These are phyloP conservation scores for Aplocera efformata DNA, from an alignment of 2,888 invertebrate genomes.

Conservation along the genomic window DNA sequence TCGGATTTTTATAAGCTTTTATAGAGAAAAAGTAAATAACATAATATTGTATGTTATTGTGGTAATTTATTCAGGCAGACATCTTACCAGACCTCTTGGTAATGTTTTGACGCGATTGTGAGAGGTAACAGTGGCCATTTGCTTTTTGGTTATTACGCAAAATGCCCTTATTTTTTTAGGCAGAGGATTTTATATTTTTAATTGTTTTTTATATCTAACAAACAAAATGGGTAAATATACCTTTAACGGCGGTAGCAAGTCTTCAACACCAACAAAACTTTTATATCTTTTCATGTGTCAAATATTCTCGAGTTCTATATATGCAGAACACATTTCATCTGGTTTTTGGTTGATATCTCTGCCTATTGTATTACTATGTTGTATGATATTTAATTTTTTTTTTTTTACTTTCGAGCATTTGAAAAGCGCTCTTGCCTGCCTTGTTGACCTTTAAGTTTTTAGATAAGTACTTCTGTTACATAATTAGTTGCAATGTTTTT, in stretches of 20 bases:
- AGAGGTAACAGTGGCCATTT: conserved; percentile 57
- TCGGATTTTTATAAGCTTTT: conserved; percentile 26
- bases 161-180: conserved; percentile 36
- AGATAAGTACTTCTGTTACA: conserved; percentile 43
- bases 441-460: conserved; percentile 50
- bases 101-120: conserved; percentile 20
- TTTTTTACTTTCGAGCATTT: conserved; percentile 34
- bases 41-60: conserved; percentile 19
- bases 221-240: conserved; percentile 6
- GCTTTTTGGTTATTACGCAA: conserved; percentile 42
- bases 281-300: too few relatives aligned
- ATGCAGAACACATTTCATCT: conserved; percentile 38
- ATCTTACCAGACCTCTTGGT: conserved; percentile 17
- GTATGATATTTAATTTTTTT: conserved; percentile 32
- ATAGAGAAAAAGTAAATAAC: conserved; percentile 21
- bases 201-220: not conserved
- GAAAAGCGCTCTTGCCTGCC: conserved; percentile 63
- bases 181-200: conserved; percentile 48
- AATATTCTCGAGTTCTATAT: too few relatives aligned
- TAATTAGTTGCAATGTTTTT: conserved; percentile 31
- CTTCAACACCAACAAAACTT: conserved; percentile 67
- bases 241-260: conserved; percentile 41
- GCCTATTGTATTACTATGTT: conserved; percentile 36
- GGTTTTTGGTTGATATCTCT: conserved; percentile 53
- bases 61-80: conserved; percentile 29